phyloP scores from a whole-genome alignment of 2,113 vertebrate species.

The Daphoenositta chrysoptera region DNA sequence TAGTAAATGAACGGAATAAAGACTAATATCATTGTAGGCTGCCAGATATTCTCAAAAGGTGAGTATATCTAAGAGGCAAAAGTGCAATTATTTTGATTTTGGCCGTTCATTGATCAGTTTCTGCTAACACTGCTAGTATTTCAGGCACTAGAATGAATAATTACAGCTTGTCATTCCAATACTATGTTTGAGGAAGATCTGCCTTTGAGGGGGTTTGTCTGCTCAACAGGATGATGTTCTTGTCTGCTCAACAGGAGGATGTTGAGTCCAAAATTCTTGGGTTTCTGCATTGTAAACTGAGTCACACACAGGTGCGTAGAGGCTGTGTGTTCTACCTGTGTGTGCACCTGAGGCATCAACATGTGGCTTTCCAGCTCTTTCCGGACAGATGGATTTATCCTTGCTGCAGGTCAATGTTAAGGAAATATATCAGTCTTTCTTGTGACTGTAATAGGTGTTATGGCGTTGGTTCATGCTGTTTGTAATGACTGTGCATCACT shows the following conservation, averaged over 20 bases:
- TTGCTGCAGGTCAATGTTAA: background rate
- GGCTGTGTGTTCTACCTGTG: background rate
- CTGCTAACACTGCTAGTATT: background rate
- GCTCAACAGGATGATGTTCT: background rate
- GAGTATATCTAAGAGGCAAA: background rate
- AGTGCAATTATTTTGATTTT: background rate
- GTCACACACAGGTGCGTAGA: background rate
- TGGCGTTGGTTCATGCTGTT: background rate
- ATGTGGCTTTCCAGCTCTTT: background rate
- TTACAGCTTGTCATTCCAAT: background rate
- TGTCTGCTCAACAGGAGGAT: background rate
- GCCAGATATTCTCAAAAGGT: background rate
- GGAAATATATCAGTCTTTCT: background rate
- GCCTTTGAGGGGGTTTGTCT: background rate
- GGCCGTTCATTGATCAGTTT: background rate
- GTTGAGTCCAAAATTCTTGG: background rate
- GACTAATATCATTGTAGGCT: background rate
- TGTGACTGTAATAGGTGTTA: background rate
- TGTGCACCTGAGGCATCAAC: background rate
- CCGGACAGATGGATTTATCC: rapidly evolving
- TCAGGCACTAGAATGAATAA: background rate
- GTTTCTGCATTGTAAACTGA: background rate
- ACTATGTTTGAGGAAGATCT: background rate
- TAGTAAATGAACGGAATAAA: background rate
- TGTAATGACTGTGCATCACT: background rate